Conservation (phyloP, 1,140 invertebrate species). For the Mamestra configurata region DNA sequence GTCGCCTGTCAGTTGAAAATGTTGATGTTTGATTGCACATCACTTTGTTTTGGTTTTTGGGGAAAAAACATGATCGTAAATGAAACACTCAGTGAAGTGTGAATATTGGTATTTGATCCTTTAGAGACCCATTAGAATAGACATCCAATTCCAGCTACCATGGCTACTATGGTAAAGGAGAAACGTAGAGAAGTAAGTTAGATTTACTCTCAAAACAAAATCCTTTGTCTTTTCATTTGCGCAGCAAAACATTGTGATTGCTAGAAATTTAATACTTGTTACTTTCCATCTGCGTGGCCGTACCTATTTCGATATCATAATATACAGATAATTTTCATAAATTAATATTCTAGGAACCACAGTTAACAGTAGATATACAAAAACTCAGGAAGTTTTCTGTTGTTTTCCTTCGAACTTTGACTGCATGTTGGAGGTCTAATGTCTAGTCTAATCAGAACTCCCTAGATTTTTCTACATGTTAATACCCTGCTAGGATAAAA, state of each 20-base stretch:
- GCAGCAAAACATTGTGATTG: slow-evolving; percentile 36
- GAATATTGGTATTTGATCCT: background rate
- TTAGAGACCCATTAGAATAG: background rate
- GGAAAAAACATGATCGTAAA: slow-evolving; percentile 28
- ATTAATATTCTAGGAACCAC: too few species aligned
- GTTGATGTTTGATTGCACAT: background rate
- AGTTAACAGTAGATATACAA: too few species aligned
- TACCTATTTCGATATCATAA: background rate
- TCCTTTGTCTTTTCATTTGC: slow-evolving; percentile 59
- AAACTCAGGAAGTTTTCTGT: too few species aligned
- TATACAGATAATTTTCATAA: too few species aligned
- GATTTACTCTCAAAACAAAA: slow-evolving; percentile 26
- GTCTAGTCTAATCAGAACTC: too few species aligned
- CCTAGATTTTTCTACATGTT: too few species aligned
- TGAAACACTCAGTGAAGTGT: background rate
- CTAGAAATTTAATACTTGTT: background rate
- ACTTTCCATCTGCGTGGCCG: too few species aligned
- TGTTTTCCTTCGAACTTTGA: too few species aligned
- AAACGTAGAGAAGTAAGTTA: slow-evolving; percentile 72
- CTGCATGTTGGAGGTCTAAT: too few species aligned
- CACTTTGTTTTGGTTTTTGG: slow-evolving; percentile 39
- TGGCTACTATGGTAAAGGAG: slow-evolving; percentile 81
- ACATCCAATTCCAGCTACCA: slow-evolving; percentile 38
- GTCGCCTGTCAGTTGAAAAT: slow-evolving; percentile 16
- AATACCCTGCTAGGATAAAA: too few species aligned